Evolutionary conservation across 1,140 invertebrate species (phyloP), one percentile per base, ranked within the genome.

Genomic region (Dendroctonus valens): DNA sequence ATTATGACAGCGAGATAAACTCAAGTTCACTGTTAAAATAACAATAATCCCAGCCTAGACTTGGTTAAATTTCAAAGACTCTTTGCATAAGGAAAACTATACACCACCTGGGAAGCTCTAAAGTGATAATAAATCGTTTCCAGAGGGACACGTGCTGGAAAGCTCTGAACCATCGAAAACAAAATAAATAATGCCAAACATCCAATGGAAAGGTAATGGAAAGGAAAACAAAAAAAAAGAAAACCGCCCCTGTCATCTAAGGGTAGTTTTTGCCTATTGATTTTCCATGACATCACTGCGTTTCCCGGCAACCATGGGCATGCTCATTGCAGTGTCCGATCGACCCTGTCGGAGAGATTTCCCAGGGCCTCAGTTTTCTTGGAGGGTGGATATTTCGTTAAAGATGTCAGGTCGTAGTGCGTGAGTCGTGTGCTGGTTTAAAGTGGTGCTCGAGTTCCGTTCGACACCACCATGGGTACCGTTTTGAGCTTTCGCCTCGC

Each of bases 401-500:
- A 65, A 65, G 65, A 63, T 59, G 66, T 55, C 64, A 51, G 62
- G 53, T 63, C 26, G 15, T 42, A 54, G 50, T 62, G 65, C 51
- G 65, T 57, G 65, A 54, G 52, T 62, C 8, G 60, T 38, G 51
- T 26, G 14, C 41, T 44, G 11, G 7, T 37, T 15, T 37, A 6
- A 26, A 59, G 41, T 44, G 9, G 60, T 46, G 37, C 40, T 5
- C 6, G 5, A 41, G 9, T 62, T 52, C 51, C 38, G 41, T 11
- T 42, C 12, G 7, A 8, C 41, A 38, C 14, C 50, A 61, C 69
- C 69, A 97, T 98, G 95, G 95, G 95, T 68, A 97, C 94, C 65
- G 94, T 97, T 69, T 81, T 97, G 72, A 96, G 94, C 76, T 93
- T 97, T 96, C 93, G 75, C 94, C 94, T 48, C 84, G 91, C 67